These are phyloP conservation scores for Margaritifera margaritifera DNA, from an alignment of 2,888 invertebrate species.

Conservation along the genomic window DNA sequence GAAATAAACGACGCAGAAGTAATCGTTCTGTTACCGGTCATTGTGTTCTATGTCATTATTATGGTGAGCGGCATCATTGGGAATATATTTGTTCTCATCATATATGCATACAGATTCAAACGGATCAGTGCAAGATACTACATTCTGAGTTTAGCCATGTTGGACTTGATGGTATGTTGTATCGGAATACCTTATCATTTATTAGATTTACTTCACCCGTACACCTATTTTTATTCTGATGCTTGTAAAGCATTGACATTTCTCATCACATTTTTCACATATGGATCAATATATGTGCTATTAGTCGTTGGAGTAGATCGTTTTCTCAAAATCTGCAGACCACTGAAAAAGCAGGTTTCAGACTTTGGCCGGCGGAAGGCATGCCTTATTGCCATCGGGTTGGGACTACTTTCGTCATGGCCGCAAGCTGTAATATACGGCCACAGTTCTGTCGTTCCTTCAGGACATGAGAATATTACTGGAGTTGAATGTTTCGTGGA, in stretches of 20 bases:
- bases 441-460: constrained; percentile 40
- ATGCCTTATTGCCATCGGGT: constrained; percentile 26
- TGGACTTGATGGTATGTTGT: constrained; percentile 52
- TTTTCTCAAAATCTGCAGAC: constrained; percentile 59
- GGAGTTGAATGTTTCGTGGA: constrained; percentile 55
- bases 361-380: constrained; percentile 41
- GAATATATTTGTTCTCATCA: constrained; percentile 48
- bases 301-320: constrained; percentile 55
- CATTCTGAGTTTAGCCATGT: constrained; percentile 51
- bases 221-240: constrained; percentile 39
- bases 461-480: constrained; percentile 26
- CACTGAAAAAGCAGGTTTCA: constrained; percentile 49
- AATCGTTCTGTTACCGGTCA: constrained; percentile 33
- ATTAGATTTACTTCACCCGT: constrained; percentile 51
- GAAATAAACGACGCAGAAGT: constrained; percentile 27
- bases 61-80: constrained; percentile 49
- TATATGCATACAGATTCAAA: constrained; percentile 52
- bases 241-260: constrained; percentile 48
- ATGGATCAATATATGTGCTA: constrained; percentile 47
- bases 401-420: constrained; percentile 38
- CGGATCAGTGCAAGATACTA: constrained; percentile 52
- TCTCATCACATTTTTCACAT: constrained; percentile 36
- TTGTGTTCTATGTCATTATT: constrained; percentile 44
- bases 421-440: constrained; percentile 57
- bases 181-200: constrained; percentile 58